A percentile compares a stretch with the other conserved stretches of the same genome.
Evolutionary conservation across 23 tunicate genomes (phyloP).

Genomic region (Oikopleura dioica): DNA sequence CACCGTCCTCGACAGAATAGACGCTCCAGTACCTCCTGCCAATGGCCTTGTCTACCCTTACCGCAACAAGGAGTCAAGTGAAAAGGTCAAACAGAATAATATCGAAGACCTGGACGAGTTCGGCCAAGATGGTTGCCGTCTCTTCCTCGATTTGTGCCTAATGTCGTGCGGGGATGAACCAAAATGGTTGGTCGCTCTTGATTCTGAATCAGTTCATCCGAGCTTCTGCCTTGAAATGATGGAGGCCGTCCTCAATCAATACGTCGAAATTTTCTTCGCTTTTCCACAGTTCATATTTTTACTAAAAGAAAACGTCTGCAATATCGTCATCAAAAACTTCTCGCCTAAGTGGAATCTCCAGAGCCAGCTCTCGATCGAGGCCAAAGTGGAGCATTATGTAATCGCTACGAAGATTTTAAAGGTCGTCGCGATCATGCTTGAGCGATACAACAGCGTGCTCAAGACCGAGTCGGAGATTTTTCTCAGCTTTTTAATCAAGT

Average conservation of each 20-base stretch:
- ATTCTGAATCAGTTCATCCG: too few species aligned
- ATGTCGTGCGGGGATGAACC: slow-evolving; percentile 64
- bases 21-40: not conserved
- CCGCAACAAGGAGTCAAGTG: not conserved
- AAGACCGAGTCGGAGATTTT: slow-evolving; percentile 91
- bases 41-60: not conserved
- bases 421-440: slow-evolving; percentile 50
- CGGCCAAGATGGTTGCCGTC: slow-evolving; percentile 46
- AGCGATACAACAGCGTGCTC: slow-evolving; percentile 33
- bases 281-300: slow-evolving; percentile 69
- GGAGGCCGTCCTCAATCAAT: slow-evolving; percentile 42
- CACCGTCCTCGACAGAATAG: slow-evolving; percentile 47
- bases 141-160: slow-evolving; percentile 83
- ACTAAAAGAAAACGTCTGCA: slow-evolving; percentile 76
- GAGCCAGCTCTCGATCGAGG: not conserved
- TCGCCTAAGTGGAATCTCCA: slow-evolving; percentile 32
- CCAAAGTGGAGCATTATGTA: slow-evolving; percentile 18
- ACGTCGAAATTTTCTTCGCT: slow-evolving; percentile 36
- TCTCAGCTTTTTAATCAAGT: slow-evolving; percentile 48
- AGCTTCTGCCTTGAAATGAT: slow-evolving; percentile 70
- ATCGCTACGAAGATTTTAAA: slow-evolving; percentile 53
- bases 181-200: slow-evolving; percentile 50
- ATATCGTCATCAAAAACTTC: slow-evolving; percentile 49
- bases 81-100: not conserved
- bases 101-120: not conserved